Evolutionary conservation across 1,140 invertebrate genomes (phyloP).

Genomic region (Drosophila persimilis): DNA sequence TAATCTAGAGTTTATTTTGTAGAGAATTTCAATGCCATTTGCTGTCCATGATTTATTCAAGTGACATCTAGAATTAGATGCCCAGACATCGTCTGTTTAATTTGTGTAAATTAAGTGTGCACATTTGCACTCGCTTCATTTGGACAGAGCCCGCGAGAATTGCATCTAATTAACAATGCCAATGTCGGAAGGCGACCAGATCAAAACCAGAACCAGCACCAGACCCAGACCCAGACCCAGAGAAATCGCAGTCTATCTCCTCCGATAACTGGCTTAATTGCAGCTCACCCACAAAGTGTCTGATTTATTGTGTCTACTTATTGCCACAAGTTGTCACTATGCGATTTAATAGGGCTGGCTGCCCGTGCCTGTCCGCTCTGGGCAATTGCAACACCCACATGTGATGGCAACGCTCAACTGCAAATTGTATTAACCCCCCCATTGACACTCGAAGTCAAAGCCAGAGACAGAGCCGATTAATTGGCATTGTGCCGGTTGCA

Average conservation of each 20-base stretch:
- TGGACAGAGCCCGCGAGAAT: slow-evolving; percentile 47
- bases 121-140: slow-evolving; percentile 27
- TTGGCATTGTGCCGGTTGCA: slow-evolving; percentile 70
- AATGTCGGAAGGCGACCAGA: slow-evolving; percentile 18
- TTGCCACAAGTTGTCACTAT: slow-evolving; percentile 39
- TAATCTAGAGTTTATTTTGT: not conserved
- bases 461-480: slow-evolving; percentile 48
- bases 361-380: slow-evolving; percentile 11
- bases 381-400: slow-evolving; percentile 24
- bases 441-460: slow-evolving; percentile 26
- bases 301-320: slow-evolving; percentile 45
- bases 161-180: slow-evolving; percentile 72
- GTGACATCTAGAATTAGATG: slow-evolving; percentile 57
- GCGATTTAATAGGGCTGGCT: slow-evolving; percentile 29
- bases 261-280: slow-evolving; percentile 31
- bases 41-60: slow-evolving; percentile 36
- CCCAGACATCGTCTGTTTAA: slow-evolving; percentile 57
- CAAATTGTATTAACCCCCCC: slow-evolving; percentile 40
- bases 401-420: slow-evolving; percentile 10
- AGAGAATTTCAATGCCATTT: slow-evolving; percentile 45
- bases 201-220: not conserved
- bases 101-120: slow-evolving; percentile 62
- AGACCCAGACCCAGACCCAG: not conserved
- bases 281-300: slow-evolving; percentile 39
- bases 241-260: slow-evolving; percentile 8